phyloP scores from a whole-genome alignment of 2,113 vertebrate species.

The Gallinago paraguaiae region DNA sequence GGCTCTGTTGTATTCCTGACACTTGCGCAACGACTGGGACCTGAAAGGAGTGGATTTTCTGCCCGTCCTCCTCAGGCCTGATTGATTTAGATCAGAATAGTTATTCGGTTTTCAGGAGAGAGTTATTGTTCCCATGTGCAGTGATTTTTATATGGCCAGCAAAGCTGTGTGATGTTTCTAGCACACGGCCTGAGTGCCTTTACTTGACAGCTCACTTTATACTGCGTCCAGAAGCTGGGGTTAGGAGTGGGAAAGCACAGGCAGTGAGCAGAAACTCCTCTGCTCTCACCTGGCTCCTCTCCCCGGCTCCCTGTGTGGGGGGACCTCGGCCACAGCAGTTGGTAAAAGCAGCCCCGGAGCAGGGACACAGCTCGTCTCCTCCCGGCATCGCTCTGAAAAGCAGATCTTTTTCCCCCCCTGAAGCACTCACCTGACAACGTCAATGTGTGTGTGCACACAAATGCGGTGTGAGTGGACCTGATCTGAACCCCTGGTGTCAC shows the following conservation, averaged over 20 bases:
- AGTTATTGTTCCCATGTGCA: slow-evolving; percentile 67
- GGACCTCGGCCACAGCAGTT: not conserved
- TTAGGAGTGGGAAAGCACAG: slow-evolving; percentile 40
- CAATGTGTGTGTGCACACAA: not conserved
- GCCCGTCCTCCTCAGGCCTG: slow-evolving; percentile 29
- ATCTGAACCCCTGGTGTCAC: not conserved
- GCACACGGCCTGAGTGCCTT: slow-evolving; percentile 42
- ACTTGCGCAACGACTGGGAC: not conserved
- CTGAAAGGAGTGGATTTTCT: slow-evolving; percentile 21
- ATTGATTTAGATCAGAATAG: slow-evolving; percentile 56
- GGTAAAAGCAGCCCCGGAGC: not conserved
- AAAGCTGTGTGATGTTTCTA: slow-evolving; percentile 65
- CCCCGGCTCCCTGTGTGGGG: slow-evolving; percentile 30
- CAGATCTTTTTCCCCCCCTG: not conserved
- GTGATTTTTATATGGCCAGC: slow-evolving; percentile 48
- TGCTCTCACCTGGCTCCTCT: slow-evolving; percentile 45
- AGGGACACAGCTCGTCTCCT: not conserved
- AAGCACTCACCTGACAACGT: not conserved
- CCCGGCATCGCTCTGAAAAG: not conserved
- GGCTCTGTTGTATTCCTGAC: not conserved
- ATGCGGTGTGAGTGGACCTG: not conserved
- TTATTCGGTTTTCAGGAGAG: slow-evolving; percentile 64
- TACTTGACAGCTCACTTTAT: slow-evolving; percentile 66
- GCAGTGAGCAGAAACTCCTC: slow-evolving; percentile 40
- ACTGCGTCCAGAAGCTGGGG: slow-evolving; percentile 35